Evolutionary conservation across 2,797 vertebrate species (phyloP), one percentile per base, ranked within the genome.

Genomic region (Lemur catta): DNA sequence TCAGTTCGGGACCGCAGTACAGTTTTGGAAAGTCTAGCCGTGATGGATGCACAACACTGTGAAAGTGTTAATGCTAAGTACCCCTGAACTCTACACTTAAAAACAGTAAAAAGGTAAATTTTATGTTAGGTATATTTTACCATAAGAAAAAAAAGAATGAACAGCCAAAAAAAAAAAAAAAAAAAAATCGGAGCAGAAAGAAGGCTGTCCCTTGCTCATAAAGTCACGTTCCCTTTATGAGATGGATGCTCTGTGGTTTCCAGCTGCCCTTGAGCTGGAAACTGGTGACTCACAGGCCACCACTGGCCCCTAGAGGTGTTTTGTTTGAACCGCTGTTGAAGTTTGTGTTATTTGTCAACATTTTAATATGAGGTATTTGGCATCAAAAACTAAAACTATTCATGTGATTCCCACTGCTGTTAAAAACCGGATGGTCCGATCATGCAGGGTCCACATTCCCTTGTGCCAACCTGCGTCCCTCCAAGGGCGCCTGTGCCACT

Each of bases 391-490:
- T 46, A 33, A 59, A 74, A 38, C 26, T 28, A 20, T 59, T 59
- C 9, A 59, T 4, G 9, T 26, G 41, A 30, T 50, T 48, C 38
- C 35, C 28, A 0, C 57, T 20, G 85, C 14, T 94, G 35, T 81
- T 76, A 63, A 71, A 61, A 71, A 38, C 9, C 1, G 12, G 4
- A 12, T 50, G 24, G 6, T 55, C 33, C 28, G 8, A 38, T 48
- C 33, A 2, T 4, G 7, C 13, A 24, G 78, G 30, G 1, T 13
- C 24, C 20, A 30, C 12, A 4, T 50, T 75, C 33, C 52, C 55
- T n/a, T 15, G 1, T 26, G 30, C 30, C 17, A n/a, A 1, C 0
- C 17, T 33, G 0, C 8, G 30, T 3, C 20, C 14, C n/a, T 14
- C 9, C 22, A 0, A 61, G 57, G 28, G 43, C 26, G 7, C 24